Percentiles rank a stretch among this genome's conserved stretches.
phyloP scores from a whole-genome alignment of 2,797 vertebrate genomes.

The Varecia variegata region DNA sequence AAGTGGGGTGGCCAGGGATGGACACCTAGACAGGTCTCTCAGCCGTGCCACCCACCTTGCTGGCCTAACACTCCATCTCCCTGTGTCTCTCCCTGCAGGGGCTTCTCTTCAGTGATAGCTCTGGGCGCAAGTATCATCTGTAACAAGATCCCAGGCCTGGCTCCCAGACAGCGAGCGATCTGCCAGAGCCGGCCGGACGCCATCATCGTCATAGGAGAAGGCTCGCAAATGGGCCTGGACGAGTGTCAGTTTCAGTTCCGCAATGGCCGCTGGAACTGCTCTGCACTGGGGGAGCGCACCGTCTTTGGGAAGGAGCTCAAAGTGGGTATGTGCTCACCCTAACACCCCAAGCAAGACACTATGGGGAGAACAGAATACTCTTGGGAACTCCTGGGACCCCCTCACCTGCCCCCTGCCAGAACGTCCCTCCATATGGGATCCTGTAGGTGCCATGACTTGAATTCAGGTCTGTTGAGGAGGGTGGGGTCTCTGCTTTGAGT shows the following conservation, averaged over 20 bases:
- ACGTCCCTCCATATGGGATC: rapidly evolving
- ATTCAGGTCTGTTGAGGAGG: not conserved
- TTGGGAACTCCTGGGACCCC: not conserved
- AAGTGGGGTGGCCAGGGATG: not conserved
- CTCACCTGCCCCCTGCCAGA: not conserved
- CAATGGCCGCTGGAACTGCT: slow-evolving; percentile 98
- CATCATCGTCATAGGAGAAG: slow-evolving; percentile 98
- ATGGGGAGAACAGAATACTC: not conserved
- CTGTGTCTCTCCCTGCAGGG: slow-evolving; percentile 85
- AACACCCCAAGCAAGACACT: rapidly evolving
- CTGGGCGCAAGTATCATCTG: slow-evolving; percentile 98
- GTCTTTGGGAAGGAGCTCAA: slow-evolving; percentile 98
- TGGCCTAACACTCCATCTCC: slow-evolving; percentile 28
- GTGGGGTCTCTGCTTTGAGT: not conserved
- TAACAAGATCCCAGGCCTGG: slow-evolving; percentile 97
- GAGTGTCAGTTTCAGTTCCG: slow-evolving; percentile 99
- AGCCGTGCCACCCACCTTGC: not conserved
- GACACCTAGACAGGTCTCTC: not conserved
- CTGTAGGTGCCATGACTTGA: not conserved
- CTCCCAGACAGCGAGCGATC: slow-evolving; percentile 96
- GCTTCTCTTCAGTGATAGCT: slow-evolving; percentile 96
- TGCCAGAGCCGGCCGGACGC: slow-evolving; percentile 98
- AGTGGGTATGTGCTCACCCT: slow-evolving; percentile 92
- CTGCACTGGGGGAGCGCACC: slow-evolving; percentile 95
- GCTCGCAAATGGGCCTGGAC: slow-evolving; percentile 97